Base-by-base conservation (phyloP, 2,888 invertebrate species). In the Frankliniella fusca region DNA sequence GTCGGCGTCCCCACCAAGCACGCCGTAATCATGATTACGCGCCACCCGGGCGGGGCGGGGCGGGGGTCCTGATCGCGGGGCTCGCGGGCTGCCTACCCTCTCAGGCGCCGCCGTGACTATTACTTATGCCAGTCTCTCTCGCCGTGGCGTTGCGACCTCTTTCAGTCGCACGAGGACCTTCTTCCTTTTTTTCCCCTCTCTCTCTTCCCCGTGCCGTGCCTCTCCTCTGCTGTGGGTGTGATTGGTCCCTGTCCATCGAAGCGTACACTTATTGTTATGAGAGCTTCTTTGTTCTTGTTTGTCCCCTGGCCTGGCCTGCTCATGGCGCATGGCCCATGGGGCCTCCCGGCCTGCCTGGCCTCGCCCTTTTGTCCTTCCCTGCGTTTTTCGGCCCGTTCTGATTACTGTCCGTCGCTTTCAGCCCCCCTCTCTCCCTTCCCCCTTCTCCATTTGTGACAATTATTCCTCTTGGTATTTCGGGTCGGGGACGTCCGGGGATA, bases 241-340 rank as follows among this genome's bases (percentile, higher is more conserved):
- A 65, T 80, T 81, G 81, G 80, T 81, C 79, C 81, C 50, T 65
- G 65, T 20, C 49, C 81, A 76, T 54, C 81, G 82, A 70, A 48
- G 81, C 82, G 82, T 81, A 48, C 50, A 61, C 27, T 61, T 76
- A 81, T 82, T 82, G 82, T 82, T 80, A 76, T 76, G 70, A 76
- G 70, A 76, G 23, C 8, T 11, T 76, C 70, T 76, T 76, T 76
- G 70, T 76, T 76, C 70, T 76, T 76, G 70, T 82, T 76, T 76
- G 70, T 23, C 81, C 81, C 61, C 50, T 50, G 50, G 76, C 23
- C 80, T 18, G 49, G n/a, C 28, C 65, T 80, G 48, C 54, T 80
- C 49, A 38, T 38, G 38, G 38, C 38, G 38, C 38, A 38, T 38
- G 38, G 38, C 38, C 38, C 38, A 38, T 38, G 38, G 38, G 80